Percentiles rank a stretch among this genome's conserved stretches.
phyloP scores from a whole-genome alignment of 2,888 invertebrate species.

The Gibbula magus region DNA sequence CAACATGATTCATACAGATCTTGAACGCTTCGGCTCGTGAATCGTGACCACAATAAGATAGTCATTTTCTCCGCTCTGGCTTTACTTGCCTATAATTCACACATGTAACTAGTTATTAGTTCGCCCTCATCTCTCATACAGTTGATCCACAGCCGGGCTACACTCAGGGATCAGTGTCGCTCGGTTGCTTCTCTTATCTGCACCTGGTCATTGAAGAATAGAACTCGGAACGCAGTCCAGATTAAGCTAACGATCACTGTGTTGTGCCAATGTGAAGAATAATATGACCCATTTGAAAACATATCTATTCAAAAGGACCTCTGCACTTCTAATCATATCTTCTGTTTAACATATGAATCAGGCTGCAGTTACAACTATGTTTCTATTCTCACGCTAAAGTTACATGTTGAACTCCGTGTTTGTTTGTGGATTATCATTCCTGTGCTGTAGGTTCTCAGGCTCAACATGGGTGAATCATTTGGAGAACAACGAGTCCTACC shows the following conservation, averaged over 20 bases:
- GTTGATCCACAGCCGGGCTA: neutral
- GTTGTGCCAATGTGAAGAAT: neutral
- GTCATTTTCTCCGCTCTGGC: neutral
- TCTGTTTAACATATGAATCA: no score
- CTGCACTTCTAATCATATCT: no score
- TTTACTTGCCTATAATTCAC: neutral
- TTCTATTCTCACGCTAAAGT: no score
- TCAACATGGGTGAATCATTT: no score
- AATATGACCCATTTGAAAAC: no score
- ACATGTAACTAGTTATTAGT: constrained; percentile 11
- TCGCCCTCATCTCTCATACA: neutral
- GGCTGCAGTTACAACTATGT: no score
- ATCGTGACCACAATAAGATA: neutral
- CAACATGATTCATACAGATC: neutral
- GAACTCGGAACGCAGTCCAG: neutral
- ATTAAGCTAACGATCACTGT: neutral
- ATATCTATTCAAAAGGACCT: no score
- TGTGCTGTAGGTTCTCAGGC: no score
- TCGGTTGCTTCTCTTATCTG: neutral
- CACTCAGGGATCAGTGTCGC: neutral
- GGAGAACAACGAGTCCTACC: no score
- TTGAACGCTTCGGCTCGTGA: neutral
- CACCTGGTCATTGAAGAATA: neutral
- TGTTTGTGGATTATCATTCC: no score
- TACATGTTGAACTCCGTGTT: no score